Evolutionary conservation across 37 sponge, comb jelly and placozoan genomes (phyloP), one percentile per base, ranked within the genome.

Genomic region (Eunapius fragilis): DNA sequence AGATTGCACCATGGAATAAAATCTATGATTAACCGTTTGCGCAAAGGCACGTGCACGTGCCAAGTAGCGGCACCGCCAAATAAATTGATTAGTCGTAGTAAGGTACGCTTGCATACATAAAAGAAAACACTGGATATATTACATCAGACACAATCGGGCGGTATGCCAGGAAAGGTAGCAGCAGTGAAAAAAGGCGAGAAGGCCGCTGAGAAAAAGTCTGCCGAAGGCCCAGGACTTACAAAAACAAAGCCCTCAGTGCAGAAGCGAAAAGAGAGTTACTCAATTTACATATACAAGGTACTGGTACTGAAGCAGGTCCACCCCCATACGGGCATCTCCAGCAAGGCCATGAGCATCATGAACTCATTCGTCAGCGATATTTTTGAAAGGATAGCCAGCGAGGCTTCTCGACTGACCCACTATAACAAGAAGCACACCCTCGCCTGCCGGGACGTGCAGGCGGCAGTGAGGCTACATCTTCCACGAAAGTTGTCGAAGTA

Each of bases 331-430:
- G 98, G 98, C 70, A 93, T 97, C 91, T 90, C 91, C 90, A 87
- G 91, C 91, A 97, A 97, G 74, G 97, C 94, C 89, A 97, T 97
- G 97, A 89, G 91, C 86, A 97, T 97, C 93, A 97, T 97, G 98
- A 97, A 97, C 93, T 93, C 93, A 23, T 97, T 97, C 88, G 98
- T 97, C 41, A 94, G 92, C 86, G 98, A 97, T 84, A 92, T 97
- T 89, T 97, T 97, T 80, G 98, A 97, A 80, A 75, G 93, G 37
- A 97, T 97, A 67, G 98, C 98, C 50, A 84, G 86, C 27, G 98
- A 97, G 77, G 89, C 98, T 19, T 92, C 95, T 34, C 91, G 95
- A 24, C 95, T 97, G 37, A 92, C 96, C 31, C 98, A 97, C 90
- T 97, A 97, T 93, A 97, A 95, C 92, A 95, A 95, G 87, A 92